Base-by-base conservation (phyloP, 1,140 invertebrate species). In the Catajapyx aquilonaris region DNA sequence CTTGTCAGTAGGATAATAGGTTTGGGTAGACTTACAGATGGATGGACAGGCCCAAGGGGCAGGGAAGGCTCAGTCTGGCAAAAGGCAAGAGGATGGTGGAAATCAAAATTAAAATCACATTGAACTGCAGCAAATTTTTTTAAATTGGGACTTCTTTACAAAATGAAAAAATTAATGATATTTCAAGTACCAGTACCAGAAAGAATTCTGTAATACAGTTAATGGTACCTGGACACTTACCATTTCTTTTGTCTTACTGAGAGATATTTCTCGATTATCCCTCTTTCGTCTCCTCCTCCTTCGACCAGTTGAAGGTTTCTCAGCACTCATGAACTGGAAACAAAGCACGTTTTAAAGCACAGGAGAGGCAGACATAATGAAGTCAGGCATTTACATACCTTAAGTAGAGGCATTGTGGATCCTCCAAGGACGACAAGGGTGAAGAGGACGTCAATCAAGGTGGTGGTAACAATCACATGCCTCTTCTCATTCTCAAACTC, bases 241-340 rank as follows among this genome's bases (percentile, higher is more conserved):
- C 84, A 87, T 90, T 69, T 95, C 90, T 56, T 84, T 81, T 0
- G 90, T 96, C 67, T 96, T 96, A 47, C 86, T 93, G 20, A 95
- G 61, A 21, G 87, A 85, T 33, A 95, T 75, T 58, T 85, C 83
- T 52, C 79, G 79, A 35, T 77, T 71, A 39, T 74, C 73, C 31
- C 69, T 66, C 16, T 67, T 63, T 30, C 68, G 60, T 31, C 62
- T 66, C 41, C 66, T 65, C 45, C 67, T 66, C 15, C 39, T 42
- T 35, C 22, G 45, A 56, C 47, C 70, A 71, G 45, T 73, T 76
- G 41, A 77, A 70, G 38, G 53, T 57, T 34, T 60, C 58, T 52
- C 70, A 28, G 13, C 23, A 28, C n/a, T 62, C 5, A 71, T 49
- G 44, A 64, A 58, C 66, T 69, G 44, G 20, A 58, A 49, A 34